These are phyloP conservation scores for Lontra canadensis DNA, from an alignment of 2,113 vertebrate species.

Conservation along the genomic window DNA sequence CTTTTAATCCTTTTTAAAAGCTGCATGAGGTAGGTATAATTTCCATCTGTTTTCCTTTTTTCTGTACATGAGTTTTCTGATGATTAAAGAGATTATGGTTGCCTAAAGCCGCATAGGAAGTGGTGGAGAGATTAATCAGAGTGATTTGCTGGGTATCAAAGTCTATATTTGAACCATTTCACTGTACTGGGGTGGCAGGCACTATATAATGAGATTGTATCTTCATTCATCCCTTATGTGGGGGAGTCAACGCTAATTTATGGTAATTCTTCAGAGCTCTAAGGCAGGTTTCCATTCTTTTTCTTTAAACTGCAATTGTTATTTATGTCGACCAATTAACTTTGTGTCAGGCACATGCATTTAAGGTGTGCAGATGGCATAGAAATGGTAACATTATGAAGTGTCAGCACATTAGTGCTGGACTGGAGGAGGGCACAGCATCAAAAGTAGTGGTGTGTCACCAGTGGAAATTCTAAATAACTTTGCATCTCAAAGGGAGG, in stretches of 20 bases:
- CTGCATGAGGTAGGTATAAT: background rate
- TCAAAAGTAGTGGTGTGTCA: background rate
- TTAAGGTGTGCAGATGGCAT: background rate
- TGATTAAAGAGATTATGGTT: background rate
- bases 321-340: background rate
- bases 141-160: background rate
- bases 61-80: background rate
- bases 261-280: background rate
- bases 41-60: background rate
- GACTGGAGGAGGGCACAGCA: rapidly evolving
- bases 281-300: background rate
- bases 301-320: background rate
- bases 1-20: background rate
- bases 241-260: background rate
- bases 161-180: background rate
- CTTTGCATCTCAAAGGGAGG: background rate
- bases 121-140: background rate
- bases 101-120: background rate
- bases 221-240: background rate
- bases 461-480: background rate
- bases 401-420: background rate
- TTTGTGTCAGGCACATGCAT: background rate
- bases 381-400: background rate
- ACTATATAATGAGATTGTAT: background rate
- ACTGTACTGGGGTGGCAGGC: rapidly evolving